phyloP scores from a whole-genome alignment of 2,888 invertebrate species.

The Sturmia bella region DNA sequence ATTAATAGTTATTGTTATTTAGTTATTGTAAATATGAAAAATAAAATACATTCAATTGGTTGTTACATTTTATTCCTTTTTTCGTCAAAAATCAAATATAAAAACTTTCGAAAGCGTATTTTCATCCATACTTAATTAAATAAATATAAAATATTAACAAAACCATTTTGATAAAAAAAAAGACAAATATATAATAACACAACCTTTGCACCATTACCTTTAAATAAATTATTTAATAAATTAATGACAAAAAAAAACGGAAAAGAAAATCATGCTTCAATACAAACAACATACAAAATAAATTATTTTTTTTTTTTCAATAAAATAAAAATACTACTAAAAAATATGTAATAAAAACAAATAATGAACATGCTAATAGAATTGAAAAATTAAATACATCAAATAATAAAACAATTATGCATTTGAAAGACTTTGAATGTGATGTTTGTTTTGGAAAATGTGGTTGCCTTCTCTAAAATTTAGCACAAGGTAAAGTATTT shows the following conservation, averaged over 20 bases:
- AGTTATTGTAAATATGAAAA: conserved; percentile 50
- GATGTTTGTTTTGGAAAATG: conserved; percentile 13
- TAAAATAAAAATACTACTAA: conserved; percentile 55
- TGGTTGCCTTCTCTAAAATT: neutral
- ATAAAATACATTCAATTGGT: conserved; percentile 39
- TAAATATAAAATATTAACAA: neutral
- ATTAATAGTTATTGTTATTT: conserved; percentile 51
- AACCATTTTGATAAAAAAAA: conserved; percentile 46
- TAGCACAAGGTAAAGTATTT: neutral
- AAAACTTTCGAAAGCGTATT: too few relatives aligned
- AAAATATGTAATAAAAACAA: conserved; percentile 54
- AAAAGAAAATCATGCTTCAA: conserved; percentile 57
- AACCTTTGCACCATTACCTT: conserved; percentile 61
- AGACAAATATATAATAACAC: conserved; percentile 10
- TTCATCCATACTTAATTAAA: too few relatives aligned
- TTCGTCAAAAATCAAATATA: too few relatives aligned
- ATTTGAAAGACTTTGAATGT: conserved; percentile 58
- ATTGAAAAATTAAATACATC: conserved; percentile 75
- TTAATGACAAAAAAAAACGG: too few relatives aligned
- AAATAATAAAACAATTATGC: conserved; percentile 65
- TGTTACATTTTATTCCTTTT: conserved; percentile 19
- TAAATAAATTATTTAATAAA: conserved; percentile 69
- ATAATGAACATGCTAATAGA: conserved; percentile 77
- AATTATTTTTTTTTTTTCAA: conserved; percentile 52
- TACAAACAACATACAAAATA: conserved; percentile 42